Evolutionary conservation across 2,797 vertebrate species (phyloP).

Genomic region (Diplodus sargus): DNA sequence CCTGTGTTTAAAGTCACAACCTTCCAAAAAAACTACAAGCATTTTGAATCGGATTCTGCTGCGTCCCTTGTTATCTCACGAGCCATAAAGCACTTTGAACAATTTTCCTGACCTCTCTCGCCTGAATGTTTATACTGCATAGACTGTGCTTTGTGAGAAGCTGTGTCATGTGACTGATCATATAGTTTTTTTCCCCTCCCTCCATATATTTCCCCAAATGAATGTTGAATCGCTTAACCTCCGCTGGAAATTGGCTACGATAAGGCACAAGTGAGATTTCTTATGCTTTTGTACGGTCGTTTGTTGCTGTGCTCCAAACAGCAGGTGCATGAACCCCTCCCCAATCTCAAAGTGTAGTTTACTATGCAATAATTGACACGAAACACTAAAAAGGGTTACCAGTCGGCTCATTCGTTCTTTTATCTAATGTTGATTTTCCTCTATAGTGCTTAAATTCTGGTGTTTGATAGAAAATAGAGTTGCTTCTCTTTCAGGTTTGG

Average conservation of each 20-base stretch:
- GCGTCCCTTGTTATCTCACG: conserved; percentile 62
- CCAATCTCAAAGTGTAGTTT: conserved; percentile 72
- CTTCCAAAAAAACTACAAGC: conserved; percentile 24
- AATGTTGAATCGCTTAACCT: conserved; percentile 73
- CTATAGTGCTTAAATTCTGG: conserved; percentile 38
- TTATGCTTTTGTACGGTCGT: conserved; percentile 51
- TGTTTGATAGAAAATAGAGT: conserved; percentile 40
- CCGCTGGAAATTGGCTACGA: conserved; percentile 39
- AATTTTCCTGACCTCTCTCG: conserved; percentile 72
- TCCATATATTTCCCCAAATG: conserved; percentile 48
- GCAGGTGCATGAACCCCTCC: conserved; percentile 60
- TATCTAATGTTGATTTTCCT: conserved; percentile 40
- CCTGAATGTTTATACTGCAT: conserved; percentile 77
- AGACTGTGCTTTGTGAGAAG: conserved; percentile 67
- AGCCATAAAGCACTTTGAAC: conserved; percentile 81
- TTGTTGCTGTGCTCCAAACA: conserved; percentile 58
- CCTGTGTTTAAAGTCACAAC: conserved; percentile 41
- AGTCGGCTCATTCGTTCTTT: conserved; percentile 47
- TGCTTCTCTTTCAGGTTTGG: conserved; percentile 45
- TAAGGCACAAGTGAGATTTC: conserved; percentile 60
- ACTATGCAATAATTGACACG: conserved; percentile 82
- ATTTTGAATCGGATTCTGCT: conserved; percentile 50
- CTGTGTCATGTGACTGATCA: conserved; percentile 56
- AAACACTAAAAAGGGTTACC: conserved; percentile 58
- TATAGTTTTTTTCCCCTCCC: conserved; percentile 21